Percentiles rank a stretch among this genome's conserved stretches.
Evolutionary conservation across 2,888 invertebrate species (phyloP).

Genomic region (Tetramorium bicarinatum): DNA sequence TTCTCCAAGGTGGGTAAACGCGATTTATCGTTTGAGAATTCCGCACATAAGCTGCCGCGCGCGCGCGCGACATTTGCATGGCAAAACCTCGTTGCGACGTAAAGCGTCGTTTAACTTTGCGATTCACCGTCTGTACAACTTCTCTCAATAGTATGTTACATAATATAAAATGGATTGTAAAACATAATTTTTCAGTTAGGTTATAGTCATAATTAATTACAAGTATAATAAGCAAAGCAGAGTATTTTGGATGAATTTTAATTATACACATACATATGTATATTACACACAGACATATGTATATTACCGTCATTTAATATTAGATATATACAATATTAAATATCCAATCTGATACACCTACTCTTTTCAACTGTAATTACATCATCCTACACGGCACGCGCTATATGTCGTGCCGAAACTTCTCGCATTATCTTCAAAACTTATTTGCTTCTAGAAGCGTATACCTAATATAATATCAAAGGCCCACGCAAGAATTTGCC

Average conservation of each 20-base stretch:
- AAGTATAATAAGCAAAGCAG: not conserved
- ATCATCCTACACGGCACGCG: not conserved
- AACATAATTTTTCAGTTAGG: not conserved
- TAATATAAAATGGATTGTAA: not conserved
- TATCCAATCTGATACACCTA: not conserved
- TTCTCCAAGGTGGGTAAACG: slow-evolving; percentile 49
- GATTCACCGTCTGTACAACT: not conserved
- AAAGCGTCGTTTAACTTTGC: not conserved
- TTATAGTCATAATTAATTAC: too few species aligned
- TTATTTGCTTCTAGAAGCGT: not conserved
- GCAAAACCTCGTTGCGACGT: not conserved
- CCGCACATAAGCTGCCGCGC: not conserved
- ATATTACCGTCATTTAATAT: not conserved
- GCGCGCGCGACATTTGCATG: slow-evolving; percentile 17
- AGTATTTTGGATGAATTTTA: not conserved
- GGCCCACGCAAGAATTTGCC: slow-evolving; percentile 29
- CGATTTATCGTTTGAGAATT: slow-evolving; percentile 28
- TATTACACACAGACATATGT: too few species aligned
- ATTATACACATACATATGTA: not conserved
- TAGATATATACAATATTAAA: slow-evolving; percentile 1
- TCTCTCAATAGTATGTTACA: not conserved
- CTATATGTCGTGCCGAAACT: not conserved
- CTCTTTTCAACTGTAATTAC: slow-evolving; percentile 9
- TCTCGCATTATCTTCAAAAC: not conserved
- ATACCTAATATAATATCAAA: slow-evolving; percentile 2